Evolutionary conservation across 92 coral and sea anemone species (phyloP).

Genomic region (Palythoa grandis): DNA sequence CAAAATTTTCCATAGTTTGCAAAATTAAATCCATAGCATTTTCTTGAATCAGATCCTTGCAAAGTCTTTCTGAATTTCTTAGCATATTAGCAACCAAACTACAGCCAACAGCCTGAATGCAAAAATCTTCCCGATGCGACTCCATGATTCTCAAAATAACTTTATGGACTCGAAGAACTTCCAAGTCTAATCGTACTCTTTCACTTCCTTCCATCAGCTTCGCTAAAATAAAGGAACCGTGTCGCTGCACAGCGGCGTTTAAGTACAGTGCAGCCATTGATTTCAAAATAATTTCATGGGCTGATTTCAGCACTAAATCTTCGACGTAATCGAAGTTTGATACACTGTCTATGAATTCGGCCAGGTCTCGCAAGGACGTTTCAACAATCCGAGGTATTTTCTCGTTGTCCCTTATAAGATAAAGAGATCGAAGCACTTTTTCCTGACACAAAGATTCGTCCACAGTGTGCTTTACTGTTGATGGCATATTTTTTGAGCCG

Average conservation of each 20-base stretch:
- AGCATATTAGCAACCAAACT: slow-evolving; percentile 59
- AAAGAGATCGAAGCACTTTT: slow-evolving; percentile 49
- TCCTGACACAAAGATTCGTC: slow-evolving; percentile 29
- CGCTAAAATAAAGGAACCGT: slow-evolving; percentile 61
- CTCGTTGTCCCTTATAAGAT: slow-evolving; percentile 53
- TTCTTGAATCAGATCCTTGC: slow-evolving; percentile 42
- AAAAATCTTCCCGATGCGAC: slow-evolving; percentile 43
- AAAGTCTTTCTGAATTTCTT: slow-evolving; percentile 31
- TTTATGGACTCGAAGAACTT: slow-evolving; percentile 39
- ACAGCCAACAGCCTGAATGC: slow-evolving; percentile 71
- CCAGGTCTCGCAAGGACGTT: slow-evolving; percentile 61
- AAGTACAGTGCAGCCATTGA: slow-evolving; percentile 54
- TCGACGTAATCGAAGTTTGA: slow-evolving; percentile 28
- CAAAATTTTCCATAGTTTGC: slow-evolving; percentile 67
- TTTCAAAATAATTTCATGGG: slow-evolving; percentile 54
- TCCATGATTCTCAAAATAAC: slow-evolving; percentile 60
- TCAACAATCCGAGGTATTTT: slow-evolving; percentile 66
- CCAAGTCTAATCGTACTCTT: slow-evolving; percentile 46
- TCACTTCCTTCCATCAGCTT: slow-evolving; percentile 66
- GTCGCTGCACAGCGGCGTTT: slow-evolving; percentile 63
- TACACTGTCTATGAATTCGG: slow-evolving; percentile 60
- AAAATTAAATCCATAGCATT: slow-evolving; percentile 57
- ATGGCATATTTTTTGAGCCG: not conserved
- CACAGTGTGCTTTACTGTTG: not conserved
- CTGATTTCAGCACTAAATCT: slow-evolving; percentile 49